phyloP scores from a whole-genome alignment of 2,113 vertebrate genomes.

The Centropus bengalensis region DNA sequence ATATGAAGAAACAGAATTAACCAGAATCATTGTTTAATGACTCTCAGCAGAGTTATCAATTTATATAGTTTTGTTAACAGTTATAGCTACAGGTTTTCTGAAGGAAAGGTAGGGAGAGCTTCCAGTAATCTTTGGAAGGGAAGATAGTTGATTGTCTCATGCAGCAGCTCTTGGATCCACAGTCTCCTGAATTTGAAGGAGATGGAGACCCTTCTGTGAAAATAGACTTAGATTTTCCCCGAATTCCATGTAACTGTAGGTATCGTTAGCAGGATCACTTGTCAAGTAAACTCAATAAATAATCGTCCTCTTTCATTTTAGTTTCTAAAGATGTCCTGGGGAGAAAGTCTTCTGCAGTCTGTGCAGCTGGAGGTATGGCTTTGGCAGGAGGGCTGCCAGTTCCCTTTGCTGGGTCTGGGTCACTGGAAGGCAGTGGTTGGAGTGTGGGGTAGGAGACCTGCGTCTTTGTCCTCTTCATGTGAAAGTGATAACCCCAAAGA shows the following conservation, averaged over 20 bases:
- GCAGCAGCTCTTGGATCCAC: background rate
- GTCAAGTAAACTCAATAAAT: background rate
- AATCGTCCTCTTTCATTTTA: background rate
- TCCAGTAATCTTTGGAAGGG: background rate
- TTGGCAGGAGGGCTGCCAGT: background rate
- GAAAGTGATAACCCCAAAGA: background rate
- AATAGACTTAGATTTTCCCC: background rate
- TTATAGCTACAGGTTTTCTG: background rate
- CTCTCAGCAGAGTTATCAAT: background rate
- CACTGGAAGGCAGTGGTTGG: background rate
- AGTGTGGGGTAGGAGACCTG: rapidly evolving
- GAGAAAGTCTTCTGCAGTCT: background rate
- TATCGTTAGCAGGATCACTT: background rate
- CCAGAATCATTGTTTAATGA: background rate
- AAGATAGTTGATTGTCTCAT: background rate
- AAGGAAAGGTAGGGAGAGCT: background rate
- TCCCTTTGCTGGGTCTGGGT: background rate
- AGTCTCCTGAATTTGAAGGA: background rate
- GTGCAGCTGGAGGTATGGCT: background rate
- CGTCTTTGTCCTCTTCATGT: background rate
- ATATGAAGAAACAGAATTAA: background rate
- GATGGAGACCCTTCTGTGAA: background rate
- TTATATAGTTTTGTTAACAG: background rate
- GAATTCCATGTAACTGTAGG: background rate
- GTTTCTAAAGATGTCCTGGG: background rate